phyloP scores from a whole-genome alignment of 1,140 invertebrate genomes.

The Tetranychus urticae region DNA sequence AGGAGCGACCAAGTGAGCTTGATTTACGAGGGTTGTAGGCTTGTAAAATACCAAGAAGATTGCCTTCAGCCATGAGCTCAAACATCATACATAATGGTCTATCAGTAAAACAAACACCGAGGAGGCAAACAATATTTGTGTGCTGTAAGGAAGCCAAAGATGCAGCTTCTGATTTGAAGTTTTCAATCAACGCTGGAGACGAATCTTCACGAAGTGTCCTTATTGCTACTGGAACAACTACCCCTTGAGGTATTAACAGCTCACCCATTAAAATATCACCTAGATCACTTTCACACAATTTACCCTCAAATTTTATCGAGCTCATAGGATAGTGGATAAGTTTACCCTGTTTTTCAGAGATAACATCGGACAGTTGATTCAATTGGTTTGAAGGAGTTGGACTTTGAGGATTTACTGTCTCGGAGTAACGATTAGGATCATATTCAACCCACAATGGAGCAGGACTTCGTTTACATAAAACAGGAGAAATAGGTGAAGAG shows the following conservation, averaged over 20 bases:
- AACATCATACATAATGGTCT: conserved; percentile 81
- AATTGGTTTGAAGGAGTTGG: background rate
- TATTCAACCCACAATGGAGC: background rate
- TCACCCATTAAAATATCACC: conserved; percentile 89
- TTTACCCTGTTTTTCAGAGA: conserved; percentile 9
- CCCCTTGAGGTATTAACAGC: conserved; percentile 21
- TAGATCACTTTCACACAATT: conserved; percentile 85
- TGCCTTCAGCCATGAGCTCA: conserved; percentile 90
- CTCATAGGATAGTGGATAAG: conserved; percentile 33
- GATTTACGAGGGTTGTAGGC: background rate
- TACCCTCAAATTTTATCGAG: conserved; percentile 67
- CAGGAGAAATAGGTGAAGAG: no score
- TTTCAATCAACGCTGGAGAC: conserved; percentile 61
- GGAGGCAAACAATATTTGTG: conserved; percentile 68
- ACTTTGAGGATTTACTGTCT: background rate
- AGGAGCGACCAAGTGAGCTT: conserved; percentile 38
- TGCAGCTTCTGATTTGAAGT: conserved; percentile 87
- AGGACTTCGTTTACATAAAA: no score
- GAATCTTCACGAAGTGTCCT: conserved; percentile 53
- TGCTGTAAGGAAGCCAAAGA: conserved; percentile 93
- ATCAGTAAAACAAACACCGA: conserved; percentile 80
- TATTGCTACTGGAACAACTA: conserved; percentile 28
- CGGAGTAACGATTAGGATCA: background rate
- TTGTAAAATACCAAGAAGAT: conserved; percentile 60
- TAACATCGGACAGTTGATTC: background rate